Evolutionary conservation across 2,888 invertebrate species (phyloP).

Genomic region (Epiblema foenella): DNA sequence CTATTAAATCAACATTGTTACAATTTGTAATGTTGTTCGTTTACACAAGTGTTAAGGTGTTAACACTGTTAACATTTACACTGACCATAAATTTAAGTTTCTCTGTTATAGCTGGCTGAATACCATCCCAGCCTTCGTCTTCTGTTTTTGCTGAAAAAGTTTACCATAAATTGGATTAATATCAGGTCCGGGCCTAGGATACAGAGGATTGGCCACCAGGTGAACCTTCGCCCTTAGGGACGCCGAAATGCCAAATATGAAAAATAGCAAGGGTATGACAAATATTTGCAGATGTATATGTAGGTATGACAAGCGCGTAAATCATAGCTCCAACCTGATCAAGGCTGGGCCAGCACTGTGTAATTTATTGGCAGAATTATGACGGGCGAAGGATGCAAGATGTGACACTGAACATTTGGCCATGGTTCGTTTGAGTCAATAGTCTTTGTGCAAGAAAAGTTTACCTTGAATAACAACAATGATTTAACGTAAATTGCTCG

Average conservation of each 20-base stretch:
- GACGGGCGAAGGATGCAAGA: slow-evolving; percentile 11
- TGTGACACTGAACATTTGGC: slow-evolving; percentile 30
- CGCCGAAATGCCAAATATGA: too few relatives aligned
- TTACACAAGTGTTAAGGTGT: slow-evolving; percentile 16
- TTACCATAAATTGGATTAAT: slow-evolving; percentile 1
- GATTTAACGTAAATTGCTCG: slow-evolving; percentile 16
- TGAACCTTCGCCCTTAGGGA: too few relatives aligned
- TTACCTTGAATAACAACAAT: slow-evolving; percentile 31
- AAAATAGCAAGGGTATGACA: too few relatives aligned
- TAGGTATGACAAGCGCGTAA: too few relatives aligned
- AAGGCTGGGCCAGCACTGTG: too few relatives aligned
- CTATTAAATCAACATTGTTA: slow-evolving; percentile 25
- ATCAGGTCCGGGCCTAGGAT: too few relatives aligned
- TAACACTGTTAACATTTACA: slow-evolving; percentile 1
- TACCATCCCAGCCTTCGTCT: slow-evolving; percentile 1
- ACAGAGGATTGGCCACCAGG: too few relatives aligned
- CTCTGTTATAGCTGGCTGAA: slow-evolving; percentile 26
- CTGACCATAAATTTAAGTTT: background rate
- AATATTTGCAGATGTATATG: too few relatives aligned
- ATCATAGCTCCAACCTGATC: too few relatives aligned
- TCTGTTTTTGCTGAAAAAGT: background rate
- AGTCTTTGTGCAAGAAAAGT: slow-evolving; percentile 29
- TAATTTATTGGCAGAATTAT: background rate
- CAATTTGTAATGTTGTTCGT: slow-evolving; percentile 14
- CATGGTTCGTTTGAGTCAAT: slow-evolving; percentile 33